Conservation (phyloP, 2,113 vertebrate genomes). For the Microcebus murinus region DNA sequence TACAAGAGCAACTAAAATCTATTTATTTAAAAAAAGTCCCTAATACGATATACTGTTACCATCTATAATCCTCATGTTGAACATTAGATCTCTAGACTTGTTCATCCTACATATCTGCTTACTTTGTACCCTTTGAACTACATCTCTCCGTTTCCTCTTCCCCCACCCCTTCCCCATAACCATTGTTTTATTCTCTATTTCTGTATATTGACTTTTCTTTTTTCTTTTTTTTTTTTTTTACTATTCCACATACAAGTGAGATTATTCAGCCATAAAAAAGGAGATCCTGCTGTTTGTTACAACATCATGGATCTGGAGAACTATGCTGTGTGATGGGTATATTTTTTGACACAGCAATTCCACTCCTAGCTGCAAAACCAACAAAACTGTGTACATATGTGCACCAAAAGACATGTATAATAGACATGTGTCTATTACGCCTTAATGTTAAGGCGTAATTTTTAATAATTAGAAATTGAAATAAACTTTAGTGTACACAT, state of each 20-base stretch:
- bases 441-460: not conserved
- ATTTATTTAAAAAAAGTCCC: not conserved
- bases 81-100: not conserved
- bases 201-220: not conserved
- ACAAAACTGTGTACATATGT: too few relatives aligned
- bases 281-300: not conserved
- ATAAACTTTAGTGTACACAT: not conserved
- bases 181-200: not conserved
- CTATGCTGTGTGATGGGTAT: not conserved
- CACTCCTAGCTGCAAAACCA: too few relatives aligned
- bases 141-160: not conserved
- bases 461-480: not conserved
- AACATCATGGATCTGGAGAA: not conserved
- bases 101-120: not conserved
- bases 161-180: not conserved
- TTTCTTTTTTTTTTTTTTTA: not conserved
- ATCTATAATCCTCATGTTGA: not conserved
- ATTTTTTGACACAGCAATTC: not conserved
- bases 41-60: not conserved
- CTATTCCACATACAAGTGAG: not conserved
- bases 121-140: not conserved
- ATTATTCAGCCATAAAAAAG: not conserved
- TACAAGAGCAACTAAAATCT: not conserved
- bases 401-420: not conserved
- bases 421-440: too few relatives aligned